Evolutionary conservation across 2,888 invertebrate species (phyloP), one percentile per base, ranked within the genome.

Genomic region (Orthosia cruda): DNA sequence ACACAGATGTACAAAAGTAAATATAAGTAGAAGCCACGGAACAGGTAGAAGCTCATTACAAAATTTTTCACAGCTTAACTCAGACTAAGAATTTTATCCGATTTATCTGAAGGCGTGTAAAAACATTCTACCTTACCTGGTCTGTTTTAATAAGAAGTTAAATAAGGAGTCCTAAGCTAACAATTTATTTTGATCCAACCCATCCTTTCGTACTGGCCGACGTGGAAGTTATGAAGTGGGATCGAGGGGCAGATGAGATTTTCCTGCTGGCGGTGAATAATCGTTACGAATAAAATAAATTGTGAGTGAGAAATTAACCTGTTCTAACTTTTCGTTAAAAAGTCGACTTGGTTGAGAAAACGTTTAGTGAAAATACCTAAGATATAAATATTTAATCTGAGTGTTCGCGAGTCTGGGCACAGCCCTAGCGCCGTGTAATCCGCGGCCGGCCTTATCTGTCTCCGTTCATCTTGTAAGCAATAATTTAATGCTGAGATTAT

Each of bases 401-500:
- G 9, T 49, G 57, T 74, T 59, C 47, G 32, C 18, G 18, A 62
- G 64, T 66, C 40, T 20, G 63, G n/a, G 75, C 40, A 71, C 87
- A 87, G 54, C 87, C 83, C 87, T 86, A 83, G 81, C 59, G 67
- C 59, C 59, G 49, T 74, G 89, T 92, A 92, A 93, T 93, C 92
- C 92, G 85, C 89, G 88, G 88, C 88, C 88, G 78, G 87, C 88
- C 90, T 92, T 95, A 95, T 95, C 95, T 93, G 91, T 87, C 91
- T 88, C 88, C 91, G 92, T 92, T 94, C 94, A 94, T 95, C 94
- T 95, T 92, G 93, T 93, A 92, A 93, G 94, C 95, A 93, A 95
- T 96, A 95, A 95, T 95, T 95, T 91, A 92, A 92, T 88, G 90
- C 91, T 88, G 92, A 94, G 95, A 95, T 95, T 95, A 95, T 95